phyloP scores from a whole-genome alignment of 2,113 vertebrate genomes.

The Caracal caracal region DNA sequence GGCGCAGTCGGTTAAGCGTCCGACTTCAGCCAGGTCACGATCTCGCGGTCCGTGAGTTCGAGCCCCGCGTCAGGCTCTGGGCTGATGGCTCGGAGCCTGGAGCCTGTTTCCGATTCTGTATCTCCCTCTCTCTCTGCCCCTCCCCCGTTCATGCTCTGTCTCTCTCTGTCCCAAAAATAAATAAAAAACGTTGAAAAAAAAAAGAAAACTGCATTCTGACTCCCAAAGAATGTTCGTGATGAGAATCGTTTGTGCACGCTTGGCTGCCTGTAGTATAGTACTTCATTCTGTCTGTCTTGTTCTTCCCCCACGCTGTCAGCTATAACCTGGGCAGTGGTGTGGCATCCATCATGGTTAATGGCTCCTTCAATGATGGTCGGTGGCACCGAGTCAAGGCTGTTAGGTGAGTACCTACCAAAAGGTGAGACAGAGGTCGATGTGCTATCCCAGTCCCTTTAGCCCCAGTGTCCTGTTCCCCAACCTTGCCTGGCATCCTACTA shows the following conservation, averaged over 20 bases:
- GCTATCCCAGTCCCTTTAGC: fast-evolving
- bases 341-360: constrained; percentile 90
- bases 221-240: neutral
- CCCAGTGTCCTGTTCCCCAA: neutral
- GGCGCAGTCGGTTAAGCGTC: too few species aligned
- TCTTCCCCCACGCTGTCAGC: constrained; percentile 77
- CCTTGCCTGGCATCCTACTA: neutral
- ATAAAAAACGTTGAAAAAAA: too few species aligned
- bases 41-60: too few species aligned
- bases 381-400: constrained; percentile 97
- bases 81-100: too few species aligned
- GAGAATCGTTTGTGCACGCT: neutral
- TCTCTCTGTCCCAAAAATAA: too few species aligned
- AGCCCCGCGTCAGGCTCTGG: too few species aligned
- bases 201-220: neutral
- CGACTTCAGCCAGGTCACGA: too few species aligned
- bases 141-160: too few species aligned
- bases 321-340: constrained; percentile 96
- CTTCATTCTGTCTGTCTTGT: neutral
- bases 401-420: constrained; percentile 85
- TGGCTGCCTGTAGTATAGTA: neutral
- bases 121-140: too few species aligned
- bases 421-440: too few species aligned
- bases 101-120: too few species aligned
- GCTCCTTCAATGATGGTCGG: constrained; percentile 93